Evolutionary conservation across 2,888 invertebrate genomes (phyloP).

Genomic region (Microctonus brassicae): DNA sequence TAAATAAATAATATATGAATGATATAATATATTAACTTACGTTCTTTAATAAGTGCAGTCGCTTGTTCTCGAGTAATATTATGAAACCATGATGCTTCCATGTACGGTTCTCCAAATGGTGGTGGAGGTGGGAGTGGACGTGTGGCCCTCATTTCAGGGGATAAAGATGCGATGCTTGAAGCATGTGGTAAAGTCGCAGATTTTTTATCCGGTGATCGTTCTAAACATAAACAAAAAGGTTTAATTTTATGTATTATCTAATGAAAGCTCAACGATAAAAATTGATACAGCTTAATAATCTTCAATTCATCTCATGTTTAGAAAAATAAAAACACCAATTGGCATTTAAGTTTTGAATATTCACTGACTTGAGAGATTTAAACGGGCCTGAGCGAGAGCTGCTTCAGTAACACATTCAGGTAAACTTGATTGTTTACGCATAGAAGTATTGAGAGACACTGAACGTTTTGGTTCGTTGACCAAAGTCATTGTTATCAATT

Average conservation of each 20-base stretch:
- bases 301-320: neutral
- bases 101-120: slow-evolving; percentile 56
- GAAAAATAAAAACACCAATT: neutral
- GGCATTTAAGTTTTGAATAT: neutral
- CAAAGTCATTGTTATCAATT: slow-evolving; percentile 51
- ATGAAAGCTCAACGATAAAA: neutral
- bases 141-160: slow-evolving; percentile 56
- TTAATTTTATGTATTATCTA: neutral
- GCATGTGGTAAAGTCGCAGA: slow-evolving; percentile 60
- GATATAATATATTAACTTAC: slow-evolving; percentile 51
- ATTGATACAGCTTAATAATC: neutral
- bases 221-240: too few relatives aligned
- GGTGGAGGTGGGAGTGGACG: slow-evolving; percentile 61
- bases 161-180: slow-evolving; percentile 55
- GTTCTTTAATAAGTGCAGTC: slow-evolving; percentile 59
- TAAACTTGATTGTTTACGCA: slow-evolving; percentile 59
- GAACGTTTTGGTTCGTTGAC: slow-evolving; percentile 57
- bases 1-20: neutral
- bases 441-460: slow-evolving; percentile 54
- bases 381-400: slow-evolving; percentile 63
- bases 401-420: slow-evolving; percentile 65
- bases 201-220: slow-evolving; percentile 64
- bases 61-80: slow-evolving; percentile 64
- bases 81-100: slow-evolving; percentile 64
- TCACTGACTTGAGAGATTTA: slow-evolving; percentile 65